A percentile compares a stretch with the other conserved stretches of the same genome.
phyloP scores from a whole-genome alignment of 2,888 invertebrate species.

The Dendrolimus pini region DNA sequence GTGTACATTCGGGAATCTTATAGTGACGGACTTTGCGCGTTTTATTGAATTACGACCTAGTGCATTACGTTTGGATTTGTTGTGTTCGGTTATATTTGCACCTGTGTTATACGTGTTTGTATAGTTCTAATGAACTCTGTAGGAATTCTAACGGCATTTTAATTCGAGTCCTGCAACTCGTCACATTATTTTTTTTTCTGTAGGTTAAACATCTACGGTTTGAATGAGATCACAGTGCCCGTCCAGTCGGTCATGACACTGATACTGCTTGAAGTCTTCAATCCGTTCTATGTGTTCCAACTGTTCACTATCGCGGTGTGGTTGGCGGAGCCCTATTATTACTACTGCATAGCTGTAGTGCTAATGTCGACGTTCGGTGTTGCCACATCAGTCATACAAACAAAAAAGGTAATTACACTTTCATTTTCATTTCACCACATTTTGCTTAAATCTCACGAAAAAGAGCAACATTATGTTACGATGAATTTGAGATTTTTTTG shows the following conservation, averaged over 20 bases:
- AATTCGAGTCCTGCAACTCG: no score
- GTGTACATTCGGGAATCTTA: no score
- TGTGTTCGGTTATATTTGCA: no score
- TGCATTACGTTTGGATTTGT: no score
- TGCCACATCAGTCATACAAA: slow-evolving; percentile 88
- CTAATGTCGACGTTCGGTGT: slow-evolving; percentile 90
- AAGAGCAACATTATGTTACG: no score
- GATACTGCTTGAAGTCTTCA: slow-evolving; percentile 88
- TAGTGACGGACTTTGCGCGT: no score
- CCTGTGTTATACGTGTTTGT: no score
- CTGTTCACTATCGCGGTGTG: slow-evolving; percentile 92
- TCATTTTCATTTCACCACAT: slow-evolving; percentile 3
- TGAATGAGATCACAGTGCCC: slow-evolving; percentile 89
- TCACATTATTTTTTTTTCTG: slow-evolving; percentile 12
- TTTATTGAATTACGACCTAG: no score
- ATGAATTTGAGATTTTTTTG: no score
- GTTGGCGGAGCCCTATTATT: slow-evolving; percentile 92
- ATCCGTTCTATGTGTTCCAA: slow-evolving; percentile 98
- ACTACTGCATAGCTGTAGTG: slow-evolving; percentile 92
- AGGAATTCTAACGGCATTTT: no score
- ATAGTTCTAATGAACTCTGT: no score
- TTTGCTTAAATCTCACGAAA: no score
- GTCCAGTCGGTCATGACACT: slow-evolving; percentile 83
- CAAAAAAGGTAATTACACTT: slow-evolving; percentile 79
- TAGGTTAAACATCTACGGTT: slow-evolving; percentile 88